Evolutionary conservation across 2,888 invertebrate genomes (phyloP).

Genomic region (Drosophila fulvimacula): DNA sequence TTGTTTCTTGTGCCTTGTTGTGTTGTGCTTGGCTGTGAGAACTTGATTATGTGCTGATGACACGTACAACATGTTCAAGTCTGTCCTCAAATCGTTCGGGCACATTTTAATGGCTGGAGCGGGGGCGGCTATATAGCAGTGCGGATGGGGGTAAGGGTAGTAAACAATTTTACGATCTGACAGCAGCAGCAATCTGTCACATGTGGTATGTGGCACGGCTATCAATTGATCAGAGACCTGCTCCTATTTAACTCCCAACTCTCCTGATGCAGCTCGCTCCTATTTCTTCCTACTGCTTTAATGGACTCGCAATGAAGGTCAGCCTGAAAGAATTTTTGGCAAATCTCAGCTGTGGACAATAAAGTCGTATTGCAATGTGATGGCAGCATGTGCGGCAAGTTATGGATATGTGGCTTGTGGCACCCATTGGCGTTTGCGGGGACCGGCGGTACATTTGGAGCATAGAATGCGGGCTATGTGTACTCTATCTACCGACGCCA

Average conservation of each 20-base stretch:
- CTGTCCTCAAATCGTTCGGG: conserved; percentile 28
- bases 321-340: conserved; percentile 22
- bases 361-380: conserved; percentile 42
- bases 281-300: conserved; percentile 6
- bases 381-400: conserved; percentile 48
- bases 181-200: conserved; percentile 17
- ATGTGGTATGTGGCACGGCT: conserved; percentile 28
- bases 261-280: background rate
- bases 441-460: background rate
- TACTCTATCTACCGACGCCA: conserved; percentile 47
- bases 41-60: conserved; percentile 66
- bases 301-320: conserved; percentile 28
- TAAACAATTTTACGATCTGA: conserved; percentile 27
- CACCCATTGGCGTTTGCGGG: conserved; percentile 5
- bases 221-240: conserved; percentile 38
- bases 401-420: conserved; percentile 50
- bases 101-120: conserved; percentile 9
- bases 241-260: background rate
- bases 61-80: conserved; percentile 59
- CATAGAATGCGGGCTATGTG: conserved; percentile 18
- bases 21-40: conserved; percentile 37
- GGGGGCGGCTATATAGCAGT: conserved; percentile 5
- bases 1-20: conserved; percentile 9
- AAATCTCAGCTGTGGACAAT: conserved; percentile 40
- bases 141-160: background rate